These are phyloP conservation scores for Carlito syrichta DNA, from an alignment of 2,113 vertebrate genomes.

Conservation along the genomic window DNA sequence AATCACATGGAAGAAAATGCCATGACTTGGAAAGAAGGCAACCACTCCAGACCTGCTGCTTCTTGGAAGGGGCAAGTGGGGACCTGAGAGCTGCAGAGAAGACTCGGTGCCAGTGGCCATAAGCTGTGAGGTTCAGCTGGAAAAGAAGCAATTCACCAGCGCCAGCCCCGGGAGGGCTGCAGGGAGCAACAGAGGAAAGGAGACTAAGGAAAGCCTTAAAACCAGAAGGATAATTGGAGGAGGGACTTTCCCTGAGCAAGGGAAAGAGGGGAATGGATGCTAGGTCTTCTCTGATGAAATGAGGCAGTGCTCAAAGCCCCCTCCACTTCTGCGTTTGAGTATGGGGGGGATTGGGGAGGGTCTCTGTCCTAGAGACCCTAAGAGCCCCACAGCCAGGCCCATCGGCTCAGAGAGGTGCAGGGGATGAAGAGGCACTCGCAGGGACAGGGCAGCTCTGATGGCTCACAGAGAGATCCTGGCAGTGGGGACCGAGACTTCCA, in stretches of 20 bases:
- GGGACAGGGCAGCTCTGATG: background rate
- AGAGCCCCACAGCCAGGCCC: background rate
- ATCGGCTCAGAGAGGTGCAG: background rate
- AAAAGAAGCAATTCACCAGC: slow-evolving; percentile 21
- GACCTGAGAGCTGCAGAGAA: background rate
- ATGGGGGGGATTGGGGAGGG: too few species aligned
- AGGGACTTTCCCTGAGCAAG: background rate
- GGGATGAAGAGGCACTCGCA: background rate
- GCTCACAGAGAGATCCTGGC: background rate
- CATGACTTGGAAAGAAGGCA: slow-evolving; percentile 28
- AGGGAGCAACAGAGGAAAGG: background rate
- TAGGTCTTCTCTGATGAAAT: background rate
- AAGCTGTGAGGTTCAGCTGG: background rate
- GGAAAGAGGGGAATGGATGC: slow-evolving; percentile 54
- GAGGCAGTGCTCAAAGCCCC: background rate
- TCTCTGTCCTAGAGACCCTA: too few species aligned
- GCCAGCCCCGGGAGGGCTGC: background rate
- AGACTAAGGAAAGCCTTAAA: slow-evolving; percentile 40
- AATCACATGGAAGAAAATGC: slow-evolving; percentile 29
- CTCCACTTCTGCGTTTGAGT: background rate
- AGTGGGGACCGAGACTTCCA: background rate
- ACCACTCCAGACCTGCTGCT: slow-evolving; percentile 26
- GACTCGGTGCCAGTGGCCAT: background rate
- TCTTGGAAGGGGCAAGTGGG: slow-evolving; percentile 9
- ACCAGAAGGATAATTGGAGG: slow-evolving; percentile 21